These are phyloP conservation scores for Saguinus midas DNA, from an alignment of 2,113 vertebrate genomes.

Conservation along the genomic window DNA sequence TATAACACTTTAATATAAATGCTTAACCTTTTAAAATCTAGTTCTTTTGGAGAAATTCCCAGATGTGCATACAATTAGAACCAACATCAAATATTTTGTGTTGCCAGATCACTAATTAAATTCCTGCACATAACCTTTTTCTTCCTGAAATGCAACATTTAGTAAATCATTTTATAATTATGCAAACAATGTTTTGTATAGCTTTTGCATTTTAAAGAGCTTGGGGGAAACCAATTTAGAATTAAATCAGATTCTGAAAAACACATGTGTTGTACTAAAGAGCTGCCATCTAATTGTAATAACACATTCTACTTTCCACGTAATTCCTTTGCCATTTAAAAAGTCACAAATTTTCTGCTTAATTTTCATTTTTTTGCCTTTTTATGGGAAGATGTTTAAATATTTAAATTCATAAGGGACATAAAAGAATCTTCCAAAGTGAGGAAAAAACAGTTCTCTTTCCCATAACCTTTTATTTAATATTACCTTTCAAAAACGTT, in stretches of 20 bases:
- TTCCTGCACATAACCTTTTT: slow-evolving; percentile 58
- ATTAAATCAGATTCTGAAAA: slow-evolving; percentile 42
- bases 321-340: background rate
- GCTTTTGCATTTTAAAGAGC: slow-evolving; percentile 45
- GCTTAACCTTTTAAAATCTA: slow-evolving; percentile 58
- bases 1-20: slow-evolving; percentile 35
- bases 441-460: background rate
- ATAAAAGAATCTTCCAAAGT: background rate
- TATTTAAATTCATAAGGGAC: background rate
- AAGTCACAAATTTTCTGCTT: background rate
- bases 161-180: slow-evolving; percentile 68
- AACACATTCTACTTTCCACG: background rate
- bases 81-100: slow-evolving; percentile 44
- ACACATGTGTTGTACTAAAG: background rate
- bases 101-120: slow-evolving; percentile 67
- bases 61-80: slow-evolving; percentile 53
- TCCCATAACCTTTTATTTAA: background rate
- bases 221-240: slow-evolving; percentile 34
- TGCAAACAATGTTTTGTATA: slow-evolving; percentile 39
- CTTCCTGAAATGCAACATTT: slow-evolving; percentile 58
- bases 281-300: background rate
- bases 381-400: background rate
- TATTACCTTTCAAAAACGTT: background rate
- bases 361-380: background rate
- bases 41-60: slow-evolving; percentile 63